Percentiles rank a stretch among this genome's conserved stretches.
phyloP scores from a whole-genome alignment of 1,140 invertebrate species.

The Triops cancriformis region DNA sequence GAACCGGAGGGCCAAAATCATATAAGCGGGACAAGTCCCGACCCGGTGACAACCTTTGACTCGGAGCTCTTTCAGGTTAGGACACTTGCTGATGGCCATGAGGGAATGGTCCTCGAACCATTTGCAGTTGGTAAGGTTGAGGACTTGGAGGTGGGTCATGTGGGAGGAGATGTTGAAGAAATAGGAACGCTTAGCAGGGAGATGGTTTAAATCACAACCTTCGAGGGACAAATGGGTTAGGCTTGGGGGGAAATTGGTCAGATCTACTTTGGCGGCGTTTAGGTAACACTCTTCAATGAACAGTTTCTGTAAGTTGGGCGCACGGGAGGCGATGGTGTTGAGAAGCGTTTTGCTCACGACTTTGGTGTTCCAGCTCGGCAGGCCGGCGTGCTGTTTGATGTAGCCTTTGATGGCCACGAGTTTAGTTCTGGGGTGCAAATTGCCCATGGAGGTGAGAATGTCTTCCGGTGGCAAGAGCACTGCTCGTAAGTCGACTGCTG shows the following conservation, averaged over 20 bases:
- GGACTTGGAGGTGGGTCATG: slow-evolving; percentile 49
- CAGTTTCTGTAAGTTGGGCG: slow-evolving; percentile 41
- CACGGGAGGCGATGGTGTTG: slow-evolving; percentile 29
- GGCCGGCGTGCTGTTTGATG: slow-evolving; percentile 15
- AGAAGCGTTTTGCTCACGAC: slow-evolving; percentile 18
- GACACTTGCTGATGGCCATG: slow-evolving; percentile 58
- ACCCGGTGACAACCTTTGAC: slow-evolving; percentile 53
- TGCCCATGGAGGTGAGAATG: slow-evolving; percentile 41
- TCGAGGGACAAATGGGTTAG: slow-evolving; percentile 48
- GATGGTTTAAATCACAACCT: slow-evolving; percentile 45
- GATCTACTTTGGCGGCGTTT: slow-evolving; percentile 41
- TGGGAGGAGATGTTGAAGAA: slow-evolving; percentile 49
- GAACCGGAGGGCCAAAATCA: slow-evolving; percentile 58
- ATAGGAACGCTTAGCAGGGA: slow-evolving; percentile 46
- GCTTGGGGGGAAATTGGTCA: slow-evolving; percentile 47
- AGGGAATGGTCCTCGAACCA: slow-evolving; percentile 61
- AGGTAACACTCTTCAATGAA: slow-evolving; percentile 46
- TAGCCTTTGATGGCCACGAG: slow-evolving; percentile 41
- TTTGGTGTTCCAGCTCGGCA: slow-evolving; percentile 24
- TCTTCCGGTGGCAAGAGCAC: slow-evolving; percentile 38
- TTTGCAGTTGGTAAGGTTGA: slow-evolving; percentile 56
- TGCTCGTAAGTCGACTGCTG: slow-evolving; percentile 42
- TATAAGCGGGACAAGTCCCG: slow-evolving; percentile 62
- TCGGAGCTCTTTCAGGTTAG: slow-evolving; percentile 48
- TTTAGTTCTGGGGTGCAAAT: slow-evolving; percentile 42